Conservation (phyloP, 1,140 invertebrate species). For the Neotoxoptera formosana region DNA sequence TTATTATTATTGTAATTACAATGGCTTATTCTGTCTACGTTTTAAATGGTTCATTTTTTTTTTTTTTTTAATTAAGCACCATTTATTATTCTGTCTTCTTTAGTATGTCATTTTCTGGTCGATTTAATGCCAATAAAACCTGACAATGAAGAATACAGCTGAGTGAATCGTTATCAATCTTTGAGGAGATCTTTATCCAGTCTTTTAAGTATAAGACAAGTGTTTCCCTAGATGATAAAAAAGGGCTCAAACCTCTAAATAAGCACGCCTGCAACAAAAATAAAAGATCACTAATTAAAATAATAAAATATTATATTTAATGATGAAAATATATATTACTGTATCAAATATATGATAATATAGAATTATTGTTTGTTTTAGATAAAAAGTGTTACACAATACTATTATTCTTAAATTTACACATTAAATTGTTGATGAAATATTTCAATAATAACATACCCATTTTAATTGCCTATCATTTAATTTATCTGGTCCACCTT, state of each 20-base stretch:
- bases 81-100: conserved; percentile 30
- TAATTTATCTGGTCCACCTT: conserved; percentile 48
- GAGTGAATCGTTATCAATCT: conserved; percentile 47
- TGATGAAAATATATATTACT: background rate
- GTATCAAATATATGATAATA: background rate
- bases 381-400: background rate
- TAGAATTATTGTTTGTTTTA: background rate
- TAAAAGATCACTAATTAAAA: background rate
- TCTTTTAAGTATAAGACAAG: conserved; percentile 35
- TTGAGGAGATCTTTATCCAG: conserved; percentile 44
- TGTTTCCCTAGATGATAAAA: conserved; percentile 40
- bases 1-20: conserved; percentile 30
- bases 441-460: conserved; percentile 22
- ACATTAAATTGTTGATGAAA: background rate
- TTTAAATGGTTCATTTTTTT: background rate
- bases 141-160: conserved; percentile 51
- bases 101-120: conserved; percentile 52
- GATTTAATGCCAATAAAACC: conserved; percentile 45
- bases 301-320: background rate
- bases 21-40: conserved; percentile 38
- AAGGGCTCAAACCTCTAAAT: conserved; percentile 45
- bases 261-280: conserved; percentile 39
- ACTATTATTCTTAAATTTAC: background rate
- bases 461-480: conserved; percentile 47
- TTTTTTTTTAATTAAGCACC: background rate